Conservation (phyloP, 1,140 invertebrate genomes). For the Drosophila paulistorum region DNA sequence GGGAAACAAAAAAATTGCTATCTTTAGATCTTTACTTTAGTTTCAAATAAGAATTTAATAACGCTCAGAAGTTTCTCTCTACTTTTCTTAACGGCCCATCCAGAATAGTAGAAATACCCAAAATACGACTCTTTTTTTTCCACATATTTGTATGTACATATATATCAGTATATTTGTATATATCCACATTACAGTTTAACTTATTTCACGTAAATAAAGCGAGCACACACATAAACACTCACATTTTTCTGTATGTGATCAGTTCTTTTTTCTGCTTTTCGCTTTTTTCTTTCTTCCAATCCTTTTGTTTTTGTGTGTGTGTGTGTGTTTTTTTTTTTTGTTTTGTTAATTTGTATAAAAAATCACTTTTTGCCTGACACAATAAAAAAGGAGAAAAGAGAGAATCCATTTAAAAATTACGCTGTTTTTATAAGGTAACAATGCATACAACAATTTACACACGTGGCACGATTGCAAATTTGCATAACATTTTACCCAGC, state of each 20-base stretch:
- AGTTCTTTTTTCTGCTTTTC: slow-evolving; percentile 12
- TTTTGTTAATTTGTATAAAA: slow-evolving; percentile 80
- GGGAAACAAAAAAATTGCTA: no score
- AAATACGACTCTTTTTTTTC: not conserved
- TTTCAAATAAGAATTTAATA: no score
- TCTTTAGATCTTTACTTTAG: no score
- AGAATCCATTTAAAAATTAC: slow-evolving; percentile 79
- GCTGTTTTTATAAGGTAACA: slow-evolving; percentile 80
- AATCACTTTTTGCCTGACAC: slow-evolving; percentile 69
- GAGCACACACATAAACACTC: slow-evolving; percentile 29
- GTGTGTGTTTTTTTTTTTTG: slow-evolving; percentile 23
- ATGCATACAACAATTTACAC: slow-evolving; percentile 80
- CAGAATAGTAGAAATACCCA: not conserved
- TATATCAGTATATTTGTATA: not conserved
- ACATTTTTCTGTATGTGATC: slow-evolving; percentile 15
- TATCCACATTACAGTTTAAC: slow-evolving; percentile 26
- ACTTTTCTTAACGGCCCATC: no score
- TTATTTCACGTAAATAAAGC: slow-evolving; percentile 53
- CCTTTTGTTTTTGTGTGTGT: not conserved
- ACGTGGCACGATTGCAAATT: slow-evolving; percentile 74
- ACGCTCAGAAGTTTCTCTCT: no score
- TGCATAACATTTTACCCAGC: slow-evolving; percentile 74
- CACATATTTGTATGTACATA: not conserved
- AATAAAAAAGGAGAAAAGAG: slow-evolving; percentile 24
- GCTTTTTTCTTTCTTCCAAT: slow-evolving; percentile 7